Percentiles rank a stretch among this genome's conserved stretches.
Evolutionary conservation across 92 coral and sea anemone species (phyloP).

Genomic region (Metridium senile): DNA sequence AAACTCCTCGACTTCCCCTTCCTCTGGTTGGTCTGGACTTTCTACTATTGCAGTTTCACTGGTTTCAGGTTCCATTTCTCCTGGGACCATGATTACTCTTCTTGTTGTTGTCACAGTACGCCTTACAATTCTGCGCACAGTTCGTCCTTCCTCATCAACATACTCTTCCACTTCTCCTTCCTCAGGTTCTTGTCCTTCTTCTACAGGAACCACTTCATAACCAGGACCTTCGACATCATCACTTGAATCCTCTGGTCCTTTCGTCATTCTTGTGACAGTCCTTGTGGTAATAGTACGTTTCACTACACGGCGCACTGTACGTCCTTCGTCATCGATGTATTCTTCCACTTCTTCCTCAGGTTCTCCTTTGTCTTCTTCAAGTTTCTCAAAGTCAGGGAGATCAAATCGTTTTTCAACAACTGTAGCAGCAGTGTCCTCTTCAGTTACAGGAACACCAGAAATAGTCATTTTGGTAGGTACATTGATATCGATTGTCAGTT

Average conservation of each 20-base stretch:
- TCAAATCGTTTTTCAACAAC: constrained; percentile 15
- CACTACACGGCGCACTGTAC: constrained; percentile 50
- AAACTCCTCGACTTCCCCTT: constrained; percentile 61
- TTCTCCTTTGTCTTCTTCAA: constrained; percentile 26
- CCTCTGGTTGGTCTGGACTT: constrained; percentile 13
- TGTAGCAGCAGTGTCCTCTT: constrained; percentile 12
- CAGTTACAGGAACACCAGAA: constrained; percentile 20
- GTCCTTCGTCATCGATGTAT: constrained; percentile 60
- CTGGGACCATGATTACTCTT: constrained; percentile 5
- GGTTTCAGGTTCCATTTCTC: constrained; percentile 3
- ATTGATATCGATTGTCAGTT: constrained; percentile 1
- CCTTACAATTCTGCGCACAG: constrained; percentile 65
- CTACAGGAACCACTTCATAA: constrained; percentile 22
- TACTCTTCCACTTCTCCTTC: constrained; percentile 73
- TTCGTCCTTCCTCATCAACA: constrained; percentile 71
- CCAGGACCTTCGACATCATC: constrained; percentile 32
- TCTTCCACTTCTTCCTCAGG: constrained; percentile 52
- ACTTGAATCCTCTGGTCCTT: constrained; percentile 20
- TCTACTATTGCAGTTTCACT: constrained; percentile 6
- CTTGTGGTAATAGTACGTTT: constrained; percentile 39
- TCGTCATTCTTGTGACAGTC: constrained; percentile 30
- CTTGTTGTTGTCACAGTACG: constrained; percentile 49
- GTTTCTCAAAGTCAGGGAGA: constrained; percentile 25
- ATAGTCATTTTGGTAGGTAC: constrained; percentile 2
- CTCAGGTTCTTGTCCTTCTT: constrained; percentile 14